Base-by-base conservation (phyloP, 2,888 invertebrate species). In the Augochlorella aurata region DNA sequence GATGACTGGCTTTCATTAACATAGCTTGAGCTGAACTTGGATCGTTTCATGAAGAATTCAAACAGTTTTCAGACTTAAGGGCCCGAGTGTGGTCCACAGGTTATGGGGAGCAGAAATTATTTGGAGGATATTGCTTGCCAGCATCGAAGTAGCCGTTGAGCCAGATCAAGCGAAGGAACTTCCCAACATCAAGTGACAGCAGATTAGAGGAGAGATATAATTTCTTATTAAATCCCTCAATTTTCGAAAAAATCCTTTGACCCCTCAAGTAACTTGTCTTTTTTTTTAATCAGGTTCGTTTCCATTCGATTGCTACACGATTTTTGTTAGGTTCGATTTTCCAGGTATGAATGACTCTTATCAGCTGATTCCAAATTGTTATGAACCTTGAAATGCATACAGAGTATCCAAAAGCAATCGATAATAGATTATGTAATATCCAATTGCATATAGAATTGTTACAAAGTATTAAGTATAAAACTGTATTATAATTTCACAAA, bases 31-130 rank as follows among this genome's bases (percentile, higher is more conserved):
- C 58, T 0, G 3, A 69, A 49, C 58, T 68, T 49, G 47, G 47
- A 49, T 68, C 75, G 68, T 47, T 61, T 58, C 21, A 68, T 68
- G 61, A 47, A 75, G 44, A 68, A 61, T 75, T 69, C 18, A 49
- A 10, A 44, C 14, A 16, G 63, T 38, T 68, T n/a, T 49, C 38
- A 45, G 44, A 18, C 24, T 44, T 21, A n/a, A 63, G 29, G 10
- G 12, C 63, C 21, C 3, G 10, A 18, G 38, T 65, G 47, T 49
- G 5, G n/a, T 21, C 47, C 16, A 21, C 45, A 38, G n/a, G 61
- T 52, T 38, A 68, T 68, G 21, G 38, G 14, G 21, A 21, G 8
- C 5, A 12, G 45, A 63, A 70, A 70, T 69, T 76, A 70, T 76
- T 65, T 44, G 52, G 58, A 9, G 50, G 47, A n/a, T n/a, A 12